Evolutionary conservation across 2,888 invertebrate genomes (phyloP), one percentile per base, ranked within the genome.

Genomic region (Drosophila putrida): DNA sequence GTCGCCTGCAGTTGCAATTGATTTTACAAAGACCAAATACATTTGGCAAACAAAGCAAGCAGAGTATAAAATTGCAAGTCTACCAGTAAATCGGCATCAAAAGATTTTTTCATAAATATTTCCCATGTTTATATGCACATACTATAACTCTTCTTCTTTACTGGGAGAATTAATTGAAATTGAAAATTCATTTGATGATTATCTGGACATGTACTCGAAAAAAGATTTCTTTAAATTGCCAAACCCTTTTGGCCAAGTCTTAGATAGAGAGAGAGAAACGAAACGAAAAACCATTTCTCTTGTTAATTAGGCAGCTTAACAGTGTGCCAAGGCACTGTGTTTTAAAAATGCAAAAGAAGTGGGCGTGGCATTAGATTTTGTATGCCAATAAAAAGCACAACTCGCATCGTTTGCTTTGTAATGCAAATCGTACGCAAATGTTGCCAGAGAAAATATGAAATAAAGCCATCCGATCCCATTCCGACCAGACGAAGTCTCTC

Each of bases 401-500:
- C 68, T 66, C 71, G 55, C 64, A 55, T 41, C 63, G 67, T 68
- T 66, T 53, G 65, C 84, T 84, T 86, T 86, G 85, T 88, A 72
- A 88, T 86, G 85, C 75, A 86, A 86, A 86, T 85, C 73, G 69
- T 80, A 81, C 75, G 85, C 88, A 85, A 85, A 88, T 85, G 79
- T 81, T 79, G 74, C 80, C 72, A 74, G 79, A 70, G 81, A 73
- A 88, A 84, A 87, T 87, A 84, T 84, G 82, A 82, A 87, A 84
- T 87, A 78, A 80, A 83, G 69, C 66, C 70, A 74, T 76, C 59
- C 49, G 31, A 54, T n/a, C 35, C 13, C 44, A 36, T 35, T 27
- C 66, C 55, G 53, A 10, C 39, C 67, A 61, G 60, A 53, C 50
- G 27, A 43, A 27, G 43, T 31, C 59, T 39, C 50, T 31, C 47